Conservation (phyloP, 2,888 invertebrate genomes). For the Diaperis boleti region DNA sequence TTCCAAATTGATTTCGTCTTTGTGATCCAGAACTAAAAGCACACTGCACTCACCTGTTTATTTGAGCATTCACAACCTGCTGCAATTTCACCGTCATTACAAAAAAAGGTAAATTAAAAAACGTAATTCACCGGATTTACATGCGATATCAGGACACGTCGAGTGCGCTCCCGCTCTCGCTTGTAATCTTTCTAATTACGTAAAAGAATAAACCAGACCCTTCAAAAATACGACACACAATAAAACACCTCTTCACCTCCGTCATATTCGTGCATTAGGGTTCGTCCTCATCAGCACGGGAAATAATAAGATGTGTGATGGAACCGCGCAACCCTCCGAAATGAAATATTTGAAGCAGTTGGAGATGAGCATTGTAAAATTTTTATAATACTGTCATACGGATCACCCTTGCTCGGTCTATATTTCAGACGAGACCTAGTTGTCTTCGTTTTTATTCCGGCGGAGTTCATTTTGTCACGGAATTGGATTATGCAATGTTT, state of each 20-base stretch:
- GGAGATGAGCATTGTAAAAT: constrained; percentile 26
- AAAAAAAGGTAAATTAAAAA: no score
- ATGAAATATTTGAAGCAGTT: constrained; percentile 30
- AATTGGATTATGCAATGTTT: no score
- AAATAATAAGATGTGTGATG: constrained; percentile 31
- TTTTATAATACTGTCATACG: constrained; percentile 30
- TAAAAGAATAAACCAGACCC: not conserved
- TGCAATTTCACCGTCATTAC: no score
- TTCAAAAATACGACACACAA: not conserved
- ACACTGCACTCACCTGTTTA: no score
- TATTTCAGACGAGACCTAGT: constrained; percentile 8
- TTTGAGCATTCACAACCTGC: no score
- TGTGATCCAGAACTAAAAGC: no score
- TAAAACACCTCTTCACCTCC: constrained; percentile 21
- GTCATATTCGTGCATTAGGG: constrained; percentile 24
- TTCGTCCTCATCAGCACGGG: constrained; percentile 20
- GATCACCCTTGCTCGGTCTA: constrained; percentile 20
- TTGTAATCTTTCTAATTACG: constrained; percentile 20
- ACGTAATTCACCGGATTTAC: no score
- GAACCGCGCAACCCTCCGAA: constrained; percentile 6
- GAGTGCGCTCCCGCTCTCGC: no score
- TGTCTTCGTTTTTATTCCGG: constrained; percentile 15
- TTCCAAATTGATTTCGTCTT: no score
- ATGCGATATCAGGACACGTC: no score
- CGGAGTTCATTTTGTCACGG: constrained; percentile 17